Percentiles rank a stretch among this genome's conserved stretches.
These are phyloP conservation scores for Dicycla oo DNA, from an alignment of 2,888 invertebrate genomes.

Conservation along the genomic window DNA sequence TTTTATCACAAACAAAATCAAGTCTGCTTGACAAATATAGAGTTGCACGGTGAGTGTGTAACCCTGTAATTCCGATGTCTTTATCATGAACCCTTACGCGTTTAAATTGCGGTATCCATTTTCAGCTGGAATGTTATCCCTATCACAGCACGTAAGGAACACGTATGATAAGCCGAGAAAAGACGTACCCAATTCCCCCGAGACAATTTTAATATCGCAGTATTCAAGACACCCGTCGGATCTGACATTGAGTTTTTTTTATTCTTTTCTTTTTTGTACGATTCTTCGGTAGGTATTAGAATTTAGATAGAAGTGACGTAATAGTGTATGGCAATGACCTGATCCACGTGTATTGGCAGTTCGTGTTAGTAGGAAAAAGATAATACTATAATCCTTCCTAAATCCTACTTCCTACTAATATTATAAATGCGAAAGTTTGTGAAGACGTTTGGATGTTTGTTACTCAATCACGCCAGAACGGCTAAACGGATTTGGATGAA, in stretches of 20 bases:
- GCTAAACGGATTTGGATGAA: no score
- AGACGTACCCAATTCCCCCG: constrained; percentile 33
- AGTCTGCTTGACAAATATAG: not conserved
- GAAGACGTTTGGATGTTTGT: no score
- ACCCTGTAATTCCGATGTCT: no score
- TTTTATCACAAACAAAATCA: not conserved
- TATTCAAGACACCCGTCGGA: constrained; percentile 26
- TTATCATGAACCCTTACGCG: not conserved
- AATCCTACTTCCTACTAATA: no score
- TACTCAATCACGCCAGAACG: no score
- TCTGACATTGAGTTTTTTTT: constrained; percentile 36
- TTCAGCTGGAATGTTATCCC: constrained; percentile 1
- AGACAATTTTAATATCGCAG: constrained; percentile 36
- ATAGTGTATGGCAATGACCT: constrained; percentile 26
- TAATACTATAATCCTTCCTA: no score
- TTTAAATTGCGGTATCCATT: constrained; percentile 2
- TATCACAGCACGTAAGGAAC: constrained; percentile 21
- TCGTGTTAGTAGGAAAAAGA: not conserved
- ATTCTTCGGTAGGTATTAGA: constrained; percentile 4
- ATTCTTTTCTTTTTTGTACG: constrained; percentile 32
- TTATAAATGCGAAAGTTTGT: no score
- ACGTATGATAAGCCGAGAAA: constrained; percentile 36
- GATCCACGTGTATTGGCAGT: constrained; percentile 11
- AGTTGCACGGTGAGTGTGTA: not conserved
- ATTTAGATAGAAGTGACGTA: constrained; percentile 20